A percentile compares a stretch with the other conserved stretches of the same genome.
These are phyloP conservation scores for Taurulus bubalis DNA, from an alignment of 2,113 vertebrate genomes.

Conservation along the genomic window DNA sequence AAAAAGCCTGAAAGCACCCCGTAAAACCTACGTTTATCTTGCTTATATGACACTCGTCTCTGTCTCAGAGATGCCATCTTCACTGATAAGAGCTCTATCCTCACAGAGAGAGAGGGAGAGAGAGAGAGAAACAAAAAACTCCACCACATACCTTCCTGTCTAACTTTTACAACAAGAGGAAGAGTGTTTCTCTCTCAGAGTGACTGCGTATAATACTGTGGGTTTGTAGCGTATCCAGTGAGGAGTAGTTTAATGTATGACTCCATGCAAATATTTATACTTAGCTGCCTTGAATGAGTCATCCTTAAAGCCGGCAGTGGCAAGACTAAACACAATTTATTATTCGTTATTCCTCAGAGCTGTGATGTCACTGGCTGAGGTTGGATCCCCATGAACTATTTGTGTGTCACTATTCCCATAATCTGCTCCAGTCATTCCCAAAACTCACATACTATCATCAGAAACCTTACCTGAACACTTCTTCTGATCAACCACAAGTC, in stretches of 20 bases:
- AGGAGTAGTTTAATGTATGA: conserved; percentile 22
- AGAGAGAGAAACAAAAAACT: not conserved
- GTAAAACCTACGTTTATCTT: not conserved
- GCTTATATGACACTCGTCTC: conserved; percentile 8
- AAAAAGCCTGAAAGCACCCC: not conserved
- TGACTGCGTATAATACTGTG: not conserved
- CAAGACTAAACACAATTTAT: conserved; percentile 57
- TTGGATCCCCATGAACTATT: conserved; percentile 19
- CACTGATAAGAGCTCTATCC: conserved; percentile 36
- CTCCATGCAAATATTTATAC: conserved; percentile 54
- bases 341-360: not conserved
- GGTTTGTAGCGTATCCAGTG: conserved; percentile 1
- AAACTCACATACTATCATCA: not conserved
- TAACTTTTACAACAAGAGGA: conserved; percentile 5
- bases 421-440: conserved; percentile 16
- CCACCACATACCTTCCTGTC: conserved; percentile 21
- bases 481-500: too few relatives aligned
- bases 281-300: conserved; percentile 47
- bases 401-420: conserved; percentile 18
- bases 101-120: not conserved
- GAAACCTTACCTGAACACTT: not conserved
- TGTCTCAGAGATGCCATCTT: conserved; percentile 12
- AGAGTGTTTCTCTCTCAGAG: not conserved
- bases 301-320: conserved; percentile 19
- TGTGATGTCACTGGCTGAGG: conserved; percentile 45